phyloP scores from a whole-genome alignment of 2,797 vertebrate species.

The Sebastes cheni region DNA sequence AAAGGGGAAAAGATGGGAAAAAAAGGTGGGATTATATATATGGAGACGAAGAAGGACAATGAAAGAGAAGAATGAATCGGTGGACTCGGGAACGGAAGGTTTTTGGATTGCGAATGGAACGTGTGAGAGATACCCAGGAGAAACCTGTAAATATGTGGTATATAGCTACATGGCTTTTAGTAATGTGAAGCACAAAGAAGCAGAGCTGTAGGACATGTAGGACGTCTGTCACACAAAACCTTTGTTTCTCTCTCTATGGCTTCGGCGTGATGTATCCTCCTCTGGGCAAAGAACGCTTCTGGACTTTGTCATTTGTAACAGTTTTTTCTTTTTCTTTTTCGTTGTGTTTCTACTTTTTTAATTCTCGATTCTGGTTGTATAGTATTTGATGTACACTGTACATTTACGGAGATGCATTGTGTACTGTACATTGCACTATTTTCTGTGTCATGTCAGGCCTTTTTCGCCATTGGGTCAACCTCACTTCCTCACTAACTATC shows the following conservation, averaged over 20 bases:
- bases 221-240: conserved; percentile 86
- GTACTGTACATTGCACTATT: conserved; percentile 98
- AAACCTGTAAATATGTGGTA: conserved; percentile 78
- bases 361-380: conserved; percentile 94
- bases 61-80: conserved; percentile 24
- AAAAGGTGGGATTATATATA: neutral
- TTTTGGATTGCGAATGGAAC: conserved; percentile 40
- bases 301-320: conserved; percentile 83
- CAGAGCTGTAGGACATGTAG: conserved; percentile 85
- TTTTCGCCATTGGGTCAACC: conserved; percentile 85
- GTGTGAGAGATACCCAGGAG: conserved; percentile 59
- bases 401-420: conserved; percentile 87
- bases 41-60: conserved; percentile 25
- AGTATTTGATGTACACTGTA: conserved; percentile 96
- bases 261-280: conserved; percentile 87
- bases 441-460: conserved; percentile 85
- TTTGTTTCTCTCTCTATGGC: conserved; percentile 79
- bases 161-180: conserved; percentile 76
- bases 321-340: conserved; percentile 36
- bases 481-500: conserved; percentile 82
- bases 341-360: conserved; percentile 84
- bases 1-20: neutral
- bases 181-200: conserved; percentile 93
- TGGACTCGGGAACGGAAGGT: conserved; percentile 26
- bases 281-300: conserved; percentile 89